These are phyloP conservation scores for Archips crataeganus DNA, from an alignment of 2,888 invertebrate species.

Conservation along the genomic window DNA sequence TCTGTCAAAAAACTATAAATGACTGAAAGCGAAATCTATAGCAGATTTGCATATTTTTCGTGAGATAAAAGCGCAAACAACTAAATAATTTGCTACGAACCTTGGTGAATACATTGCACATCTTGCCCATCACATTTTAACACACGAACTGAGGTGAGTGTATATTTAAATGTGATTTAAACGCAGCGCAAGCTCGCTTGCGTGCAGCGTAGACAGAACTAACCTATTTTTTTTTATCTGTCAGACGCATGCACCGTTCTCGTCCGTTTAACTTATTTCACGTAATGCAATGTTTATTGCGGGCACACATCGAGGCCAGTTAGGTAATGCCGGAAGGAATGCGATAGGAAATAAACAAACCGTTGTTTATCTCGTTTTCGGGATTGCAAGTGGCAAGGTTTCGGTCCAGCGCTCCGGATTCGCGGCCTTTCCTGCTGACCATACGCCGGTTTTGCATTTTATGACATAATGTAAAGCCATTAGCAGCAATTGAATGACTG, in stretches of 20 bases:
- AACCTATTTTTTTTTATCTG: conserved; percentile 76
- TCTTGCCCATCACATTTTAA: conserved; percentile 42
- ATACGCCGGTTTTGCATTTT: conserved; percentile 10
- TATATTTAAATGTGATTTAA: conserved; percentile 49
- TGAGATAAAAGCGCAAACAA: conserved; percentile 33
- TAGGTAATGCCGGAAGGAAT: conserved; percentile 40
- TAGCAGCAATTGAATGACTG: conserved; percentile 2
- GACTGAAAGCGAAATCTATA: conserved; percentile 41
- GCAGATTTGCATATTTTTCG: conserved; percentile 43
- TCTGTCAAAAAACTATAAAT: conserved; percentile 34
- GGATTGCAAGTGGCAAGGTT: conserved; percentile 7
- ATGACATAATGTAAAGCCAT: conserved; percentile 15
- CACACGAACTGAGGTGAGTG: conserved; percentile 43
- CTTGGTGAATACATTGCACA: conserved; percentile 44
- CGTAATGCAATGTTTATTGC: conserved; percentile 46
- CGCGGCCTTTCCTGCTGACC: conserved; percentile 1
- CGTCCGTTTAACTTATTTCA: conserved; percentile 45
- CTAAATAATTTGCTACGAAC: conserved; percentile 40
- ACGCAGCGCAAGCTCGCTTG: conserved; percentile 46
- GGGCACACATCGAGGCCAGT: conserved; percentile 28
- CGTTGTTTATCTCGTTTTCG: conserved; percentile 12
- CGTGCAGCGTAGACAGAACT: conserved; percentile 54
- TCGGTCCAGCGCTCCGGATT: conserved; percentile 6
- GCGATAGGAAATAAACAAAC: conserved; percentile 31
- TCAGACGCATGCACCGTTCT: conserved; percentile 55